Evolutionary conservation across 2,113 vertebrate species (phyloP).

Genomic region (Myanophis thanlyinensis): DNA sequence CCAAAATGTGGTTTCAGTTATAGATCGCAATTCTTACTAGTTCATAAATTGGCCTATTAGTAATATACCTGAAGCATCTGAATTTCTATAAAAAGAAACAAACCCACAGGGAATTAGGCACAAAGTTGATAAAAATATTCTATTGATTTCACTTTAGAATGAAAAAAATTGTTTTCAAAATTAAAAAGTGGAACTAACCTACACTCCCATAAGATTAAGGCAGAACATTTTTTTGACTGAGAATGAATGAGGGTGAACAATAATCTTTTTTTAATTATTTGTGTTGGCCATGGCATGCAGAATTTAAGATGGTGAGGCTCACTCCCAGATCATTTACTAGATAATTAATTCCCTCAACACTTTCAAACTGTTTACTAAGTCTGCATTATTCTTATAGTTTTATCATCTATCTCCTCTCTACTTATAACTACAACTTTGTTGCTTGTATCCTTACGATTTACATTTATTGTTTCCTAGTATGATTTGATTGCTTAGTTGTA

Average conservation of each 20-base stretch:
- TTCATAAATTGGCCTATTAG: neutral
- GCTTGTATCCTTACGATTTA: too few relatives aligned
- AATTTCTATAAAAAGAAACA: neutral
- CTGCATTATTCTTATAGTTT: too few relatives aligned
- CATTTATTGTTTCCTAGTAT: too few relatives aligned
- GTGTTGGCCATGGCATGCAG: neutral
- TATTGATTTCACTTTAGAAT: neutral
- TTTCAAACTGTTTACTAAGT: too few relatives aligned
- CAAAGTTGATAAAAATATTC: conserved; percentile 7
- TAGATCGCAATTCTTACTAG: neutral
- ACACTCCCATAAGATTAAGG: neutral
- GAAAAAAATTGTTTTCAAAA: neutral
- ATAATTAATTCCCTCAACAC: too few relatives aligned
- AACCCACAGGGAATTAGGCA: neutral
- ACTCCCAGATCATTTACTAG: neutral
- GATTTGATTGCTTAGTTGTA: too few relatives aligned
- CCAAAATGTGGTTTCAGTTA: neutral
- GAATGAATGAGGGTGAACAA: neutral
- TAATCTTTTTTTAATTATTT: neutral
- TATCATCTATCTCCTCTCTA: too few relatives aligned
- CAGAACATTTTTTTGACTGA: neutral
- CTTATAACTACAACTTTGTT: too few relatives aligned
- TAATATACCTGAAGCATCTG: neutral
- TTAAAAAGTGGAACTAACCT: neutral
- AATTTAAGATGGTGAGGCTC: neutral